These are phyloP conservation scores for Pseudochromis fuscus DNA, from an alignment of 2,797 vertebrate species.

Conservation along the genomic window DNA sequence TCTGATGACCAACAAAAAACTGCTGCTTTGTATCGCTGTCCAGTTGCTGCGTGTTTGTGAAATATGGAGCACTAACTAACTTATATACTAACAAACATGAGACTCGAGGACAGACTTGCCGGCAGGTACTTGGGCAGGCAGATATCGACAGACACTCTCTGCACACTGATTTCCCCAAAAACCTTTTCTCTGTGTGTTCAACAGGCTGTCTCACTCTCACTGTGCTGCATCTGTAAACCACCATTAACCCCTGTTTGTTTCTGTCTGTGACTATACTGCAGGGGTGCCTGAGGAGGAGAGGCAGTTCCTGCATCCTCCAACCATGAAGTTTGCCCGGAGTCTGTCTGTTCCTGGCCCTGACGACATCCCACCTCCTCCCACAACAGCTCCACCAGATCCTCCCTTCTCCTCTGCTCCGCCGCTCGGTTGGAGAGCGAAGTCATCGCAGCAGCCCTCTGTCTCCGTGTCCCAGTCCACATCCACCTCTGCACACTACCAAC, in stretches of 20 bases:
- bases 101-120: slow-evolving; percentile 74
- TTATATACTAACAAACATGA: slow-evolving; percentile 48
- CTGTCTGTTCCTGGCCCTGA: slow-evolving; percentile 93
- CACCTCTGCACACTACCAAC: slow-evolving; percentile 84
- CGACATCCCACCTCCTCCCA: slow-evolving; percentile 94
- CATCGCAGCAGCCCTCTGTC: slow-evolving; percentile 83
- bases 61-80: slow-evolving; percentile 43
- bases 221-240: neutral
- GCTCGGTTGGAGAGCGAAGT: slow-evolving; percentile 83
- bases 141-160: slow-evolving; percentile 76
- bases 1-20: slow-evolving; percentile 31
- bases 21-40: slow-evolving; percentile 35
- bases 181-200: neutral
- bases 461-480: slow-evolving; percentile 84
- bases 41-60: slow-evolving; percentile 47
- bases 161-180: slow-evolving; percentile 27
- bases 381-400: slow-evolving; percentile 93
- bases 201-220: neutral
- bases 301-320: slow-evolving; percentile 90
- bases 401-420: slow-evolving; percentile 91
- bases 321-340: slow-evolving; percentile 93
- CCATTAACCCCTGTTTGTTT: slow-evolving; percentile 29
- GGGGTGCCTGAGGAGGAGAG: slow-evolving; percentile 92
- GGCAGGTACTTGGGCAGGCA: slow-evolving; percentile 75
- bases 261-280: slow-evolving; percentile 65